Evolutionary conservation across 2,113 vertebrate species (phyloP).

Genomic region (Brachypteracias leptosomus): DNA sequence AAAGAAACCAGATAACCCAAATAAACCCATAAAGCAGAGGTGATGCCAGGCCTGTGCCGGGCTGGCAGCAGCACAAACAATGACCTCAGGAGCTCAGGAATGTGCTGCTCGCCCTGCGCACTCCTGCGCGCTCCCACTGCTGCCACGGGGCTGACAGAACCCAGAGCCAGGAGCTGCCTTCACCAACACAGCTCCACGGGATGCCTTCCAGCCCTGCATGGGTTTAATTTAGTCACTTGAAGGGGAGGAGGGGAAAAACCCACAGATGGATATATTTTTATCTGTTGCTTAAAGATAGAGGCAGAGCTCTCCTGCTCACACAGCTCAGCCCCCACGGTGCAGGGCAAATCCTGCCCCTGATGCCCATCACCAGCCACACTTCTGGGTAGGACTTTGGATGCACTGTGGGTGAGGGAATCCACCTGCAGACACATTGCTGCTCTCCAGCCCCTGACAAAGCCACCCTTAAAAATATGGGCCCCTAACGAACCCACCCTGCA

Average conservation of each 20-base stretch:
- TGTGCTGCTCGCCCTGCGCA: not conserved
- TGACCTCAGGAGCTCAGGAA: conserved; percentile 50
- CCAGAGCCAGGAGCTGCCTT: conserved; percentile 19
- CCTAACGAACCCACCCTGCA: not conserved
- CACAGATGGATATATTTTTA: not conserved
- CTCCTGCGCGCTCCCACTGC: conserved; percentile 24
- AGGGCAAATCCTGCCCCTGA: not conserved
- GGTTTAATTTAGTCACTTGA: not conserved
- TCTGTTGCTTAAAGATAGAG: not conserved
- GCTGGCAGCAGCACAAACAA: not conserved
- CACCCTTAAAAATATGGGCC: fast-evolving
- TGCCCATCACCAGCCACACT: not conserved
- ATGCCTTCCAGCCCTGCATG: not conserved
- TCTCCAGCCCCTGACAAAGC: not conserved
- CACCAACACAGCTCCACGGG: not conserved
- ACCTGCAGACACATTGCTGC: not conserved
- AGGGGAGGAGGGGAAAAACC: not conserved
- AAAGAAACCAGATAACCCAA: not conserved
- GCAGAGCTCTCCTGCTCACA: not conserved
- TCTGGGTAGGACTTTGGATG: not conserved
- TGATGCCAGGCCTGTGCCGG: not conserved
- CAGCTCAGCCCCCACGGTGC: fast-evolving
- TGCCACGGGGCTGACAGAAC: not conserved
- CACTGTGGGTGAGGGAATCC: fast-evolving
- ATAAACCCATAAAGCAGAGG: not conserved